Conservation (phyloP, 2,113 vertebrate genomes). For the Podocnemis expansa region DNA sequence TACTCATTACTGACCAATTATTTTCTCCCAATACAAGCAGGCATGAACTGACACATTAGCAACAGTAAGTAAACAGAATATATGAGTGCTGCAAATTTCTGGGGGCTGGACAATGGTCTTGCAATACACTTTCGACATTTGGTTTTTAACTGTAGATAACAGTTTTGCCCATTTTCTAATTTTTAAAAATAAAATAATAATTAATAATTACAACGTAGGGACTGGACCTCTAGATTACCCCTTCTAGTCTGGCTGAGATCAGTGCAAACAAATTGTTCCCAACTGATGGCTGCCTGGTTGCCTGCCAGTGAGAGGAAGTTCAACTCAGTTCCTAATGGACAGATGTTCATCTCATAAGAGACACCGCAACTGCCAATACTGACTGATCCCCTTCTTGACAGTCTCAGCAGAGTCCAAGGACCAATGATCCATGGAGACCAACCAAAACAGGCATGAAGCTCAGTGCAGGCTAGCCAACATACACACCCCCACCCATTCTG, state of each 20-base stretch:
- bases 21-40: background rate
- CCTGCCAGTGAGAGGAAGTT: background rate
- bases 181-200: background rate
- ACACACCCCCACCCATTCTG: background rate
- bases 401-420: background rate
- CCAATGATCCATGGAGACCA: background rate
- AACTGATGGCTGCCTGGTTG: background rate
- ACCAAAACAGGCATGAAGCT: background rate
- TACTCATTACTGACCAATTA: background rate
- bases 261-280: background rate
- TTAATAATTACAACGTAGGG: background rate
- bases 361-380: background rate
- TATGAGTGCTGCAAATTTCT: background rate
- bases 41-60: background rate
- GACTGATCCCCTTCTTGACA: background rate
- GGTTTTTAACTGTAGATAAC: background rate
- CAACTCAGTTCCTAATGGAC: background rate
- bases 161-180: background rate
- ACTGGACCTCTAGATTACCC: background rate
- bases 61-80: background rate
- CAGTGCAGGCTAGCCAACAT: background rate
- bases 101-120: background rate
- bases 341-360: background rate
- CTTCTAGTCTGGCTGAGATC: background rate
- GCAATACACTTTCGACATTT: rapidly evolving